These are phyloP conservation scores for Sterna hirundo DNA, from an alignment of 2,113 vertebrate genomes.

Conservation along the genomic window DNA sequence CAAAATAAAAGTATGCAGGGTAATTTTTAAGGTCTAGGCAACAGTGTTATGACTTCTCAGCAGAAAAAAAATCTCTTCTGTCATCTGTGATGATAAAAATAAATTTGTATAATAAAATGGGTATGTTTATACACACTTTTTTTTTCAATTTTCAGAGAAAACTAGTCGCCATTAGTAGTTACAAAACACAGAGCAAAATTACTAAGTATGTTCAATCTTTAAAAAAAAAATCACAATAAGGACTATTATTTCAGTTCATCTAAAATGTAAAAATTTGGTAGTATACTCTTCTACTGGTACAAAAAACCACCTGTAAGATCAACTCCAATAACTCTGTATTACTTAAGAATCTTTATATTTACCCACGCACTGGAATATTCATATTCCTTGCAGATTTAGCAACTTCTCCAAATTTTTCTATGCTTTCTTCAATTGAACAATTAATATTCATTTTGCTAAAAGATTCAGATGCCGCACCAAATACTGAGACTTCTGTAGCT, in stretches of 20 bases:
- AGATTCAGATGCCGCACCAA: slow-evolving; percentile 91
- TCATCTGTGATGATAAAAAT: background rate
- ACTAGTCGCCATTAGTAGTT: background rate
- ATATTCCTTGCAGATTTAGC: slow-evolving; percentile 80
- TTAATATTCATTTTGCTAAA: slow-evolving; percentile 93
- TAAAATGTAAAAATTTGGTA: background rate
- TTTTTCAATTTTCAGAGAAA: background rate
- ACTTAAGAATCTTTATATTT: slow-evolving; percentile 54
- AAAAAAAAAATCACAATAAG: background rate
- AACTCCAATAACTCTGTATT: background rate
- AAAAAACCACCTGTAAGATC: background rate
- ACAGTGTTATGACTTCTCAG: background rate
- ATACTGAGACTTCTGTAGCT: slow-evolving; percentile 90
- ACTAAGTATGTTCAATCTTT: background rate
- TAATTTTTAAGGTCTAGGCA: background rate
- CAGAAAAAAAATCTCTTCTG: background rate
- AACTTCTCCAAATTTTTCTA: slow-evolving; percentile 88
- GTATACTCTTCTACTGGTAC: background rate
- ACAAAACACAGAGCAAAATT: background rate
- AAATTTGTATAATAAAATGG: background rate
- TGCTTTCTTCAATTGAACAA: slow-evolving; percentile 93
- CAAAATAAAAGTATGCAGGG: background rate
- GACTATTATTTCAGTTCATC: background rate
- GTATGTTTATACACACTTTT: background rate
- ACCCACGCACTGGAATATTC: slow-evolving; percentile 91